These are phyloP conservation scores for Seriola quinqueradiata DNA, from an alignment of 2,113 vertebrate species.

Conservation along the genomic window DNA sequence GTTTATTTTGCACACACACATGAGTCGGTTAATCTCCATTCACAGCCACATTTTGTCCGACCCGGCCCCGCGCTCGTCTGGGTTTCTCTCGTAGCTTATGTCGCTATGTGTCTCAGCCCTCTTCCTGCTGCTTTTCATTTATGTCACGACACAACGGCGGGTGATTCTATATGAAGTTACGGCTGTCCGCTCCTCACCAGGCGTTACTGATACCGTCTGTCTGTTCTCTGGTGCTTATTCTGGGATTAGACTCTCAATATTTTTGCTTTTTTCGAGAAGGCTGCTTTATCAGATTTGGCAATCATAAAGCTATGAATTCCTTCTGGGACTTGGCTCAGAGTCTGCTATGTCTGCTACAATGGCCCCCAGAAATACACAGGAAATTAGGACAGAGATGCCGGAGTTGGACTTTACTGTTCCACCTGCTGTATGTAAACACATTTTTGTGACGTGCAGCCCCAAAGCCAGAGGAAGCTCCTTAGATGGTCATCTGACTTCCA, in stretches of 20 bases:
- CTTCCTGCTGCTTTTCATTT: background rate
- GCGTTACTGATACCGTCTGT: background rate
- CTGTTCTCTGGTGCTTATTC: background rate
- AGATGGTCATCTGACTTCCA: background rate
- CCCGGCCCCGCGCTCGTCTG: background rate
- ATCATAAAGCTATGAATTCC: background rate
- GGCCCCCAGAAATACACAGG: background rate
- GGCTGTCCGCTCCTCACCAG: background rate
- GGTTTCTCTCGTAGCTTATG: background rate
- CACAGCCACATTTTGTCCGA: background rate
- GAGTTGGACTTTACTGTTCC: background rate
- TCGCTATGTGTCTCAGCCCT: background rate
- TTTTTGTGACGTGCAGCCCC: background rate
- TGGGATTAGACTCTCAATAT: background rate
- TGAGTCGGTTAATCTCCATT: conserved; percentile 9
- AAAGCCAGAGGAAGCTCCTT: background rate
- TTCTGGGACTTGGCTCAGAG: background rate
- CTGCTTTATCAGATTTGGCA: background rate
- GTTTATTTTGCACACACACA: conserved; percentile 27
- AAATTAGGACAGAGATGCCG: too few species aligned
- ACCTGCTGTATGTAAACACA: background rate
- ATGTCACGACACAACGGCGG: background rate
- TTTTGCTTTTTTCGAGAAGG: background rate
- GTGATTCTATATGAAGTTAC: background rate
- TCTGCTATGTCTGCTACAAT: too few species aligned